Evolutionary conservation across 2,888 invertebrate genomes (phyloP).

Genomic region (Melikaiella ostensackeni): DNA sequence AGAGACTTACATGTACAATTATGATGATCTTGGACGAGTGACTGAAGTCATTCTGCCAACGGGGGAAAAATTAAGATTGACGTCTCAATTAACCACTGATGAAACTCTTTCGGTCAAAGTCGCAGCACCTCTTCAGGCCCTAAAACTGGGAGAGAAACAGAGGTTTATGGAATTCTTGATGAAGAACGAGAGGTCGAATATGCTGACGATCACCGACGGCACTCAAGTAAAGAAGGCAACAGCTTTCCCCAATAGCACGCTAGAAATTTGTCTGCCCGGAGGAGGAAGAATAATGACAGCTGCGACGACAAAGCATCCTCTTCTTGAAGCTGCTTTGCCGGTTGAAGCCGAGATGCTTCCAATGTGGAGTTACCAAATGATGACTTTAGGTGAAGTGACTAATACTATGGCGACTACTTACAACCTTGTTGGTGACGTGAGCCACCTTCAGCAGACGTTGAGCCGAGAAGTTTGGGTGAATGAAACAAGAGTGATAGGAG

Average conservation of each 20-base stretch:
- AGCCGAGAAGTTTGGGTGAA: slow-evolving; percentile 93
- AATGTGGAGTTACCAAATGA: slow-evolving; percentile 91
- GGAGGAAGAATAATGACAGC: slow-evolving; percentile 87
- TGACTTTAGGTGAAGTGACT: slow-evolving; percentile 87
- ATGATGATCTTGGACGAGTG: slow-evolving; percentile 92
- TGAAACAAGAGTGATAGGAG: slow-evolving; percentile 90
- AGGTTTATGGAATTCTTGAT: slow-evolving; percentile 80
- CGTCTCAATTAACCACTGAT: slow-evolving; percentile 87
- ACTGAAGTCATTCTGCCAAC: slow-evolving; percentile 93
- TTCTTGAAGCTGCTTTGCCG: slow-evolving; percentile 89
- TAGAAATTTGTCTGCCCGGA: slow-evolving; percentile 86
- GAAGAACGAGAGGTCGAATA: slow-evolving; percentile 83
- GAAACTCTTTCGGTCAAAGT: slow-evolving; percentile 88
- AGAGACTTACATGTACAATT: slow-evolving; percentile 93
- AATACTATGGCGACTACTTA: slow-evolving; percentile 91
- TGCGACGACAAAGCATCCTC: slow-evolving; percentile 88
- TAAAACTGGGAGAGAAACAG: slow-evolving; percentile 79
- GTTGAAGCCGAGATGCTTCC: slow-evolving; percentile 94
- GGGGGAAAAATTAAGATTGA: slow-evolving; percentile 90
- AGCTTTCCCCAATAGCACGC: slow-evolving; percentile 88
- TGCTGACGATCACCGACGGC: slow-evolving; percentile 84
- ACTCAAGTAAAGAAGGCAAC: slow-evolving; percentile 85
- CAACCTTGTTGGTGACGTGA: slow-evolving; percentile 89
- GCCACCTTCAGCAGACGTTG: slow-evolving; percentile 90
- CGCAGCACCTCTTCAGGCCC: slow-evolving; percentile 80